Conservation (phyloP, 2,113 vertebrate species). For the Spea bombifrons region DNA sequence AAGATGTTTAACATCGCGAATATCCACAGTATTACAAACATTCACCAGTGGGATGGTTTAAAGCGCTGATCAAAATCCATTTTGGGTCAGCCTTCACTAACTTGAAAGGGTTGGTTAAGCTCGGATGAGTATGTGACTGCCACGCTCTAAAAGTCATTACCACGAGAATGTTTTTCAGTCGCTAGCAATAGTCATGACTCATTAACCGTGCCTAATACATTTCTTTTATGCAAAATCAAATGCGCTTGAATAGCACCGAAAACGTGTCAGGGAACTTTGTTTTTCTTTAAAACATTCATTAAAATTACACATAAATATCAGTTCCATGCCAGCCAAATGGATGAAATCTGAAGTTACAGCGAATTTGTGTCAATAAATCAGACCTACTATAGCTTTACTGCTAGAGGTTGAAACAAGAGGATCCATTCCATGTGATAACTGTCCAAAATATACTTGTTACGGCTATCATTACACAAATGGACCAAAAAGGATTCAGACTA, state of each 20-base stretch:
- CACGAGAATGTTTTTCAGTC: slow-evolving; percentile 17
- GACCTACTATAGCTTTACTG: no score
- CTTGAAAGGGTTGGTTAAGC: background rate
- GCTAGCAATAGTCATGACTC: slow-evolving; percentile 28
- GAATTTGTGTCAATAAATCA: background rate
- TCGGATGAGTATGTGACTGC: background rate
- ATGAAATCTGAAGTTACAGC: background rate
- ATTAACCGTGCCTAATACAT: slow-evolving; percentile 25
- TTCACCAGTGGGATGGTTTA: slow-evolving; percentile 3
- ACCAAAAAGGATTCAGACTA: no score
- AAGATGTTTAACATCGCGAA: background rate
- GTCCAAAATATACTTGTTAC: no score
- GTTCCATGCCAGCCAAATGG: background rate
- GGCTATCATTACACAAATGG: no score
- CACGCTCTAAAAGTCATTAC: slow-evolving; percentile 18
- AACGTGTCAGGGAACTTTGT: slow-evolving; percentile 20
- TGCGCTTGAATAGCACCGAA: background rate
- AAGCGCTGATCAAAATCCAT: background rate
- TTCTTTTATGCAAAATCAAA: slow-evolving; percentile 30
- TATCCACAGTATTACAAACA: slow-evolving; percentile 11
- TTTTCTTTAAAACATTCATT: slow-evolving; percentile 33
- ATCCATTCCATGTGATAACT: no score
- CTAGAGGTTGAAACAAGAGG: no score
- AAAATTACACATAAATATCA: slow-evolving; percentile 32
- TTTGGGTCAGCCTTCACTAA: slow-evolving; percentile 4